phyloP scores from a whole-genome alignment of 2,797 vertebrate species.

The Malacoraja senta region DNA sequence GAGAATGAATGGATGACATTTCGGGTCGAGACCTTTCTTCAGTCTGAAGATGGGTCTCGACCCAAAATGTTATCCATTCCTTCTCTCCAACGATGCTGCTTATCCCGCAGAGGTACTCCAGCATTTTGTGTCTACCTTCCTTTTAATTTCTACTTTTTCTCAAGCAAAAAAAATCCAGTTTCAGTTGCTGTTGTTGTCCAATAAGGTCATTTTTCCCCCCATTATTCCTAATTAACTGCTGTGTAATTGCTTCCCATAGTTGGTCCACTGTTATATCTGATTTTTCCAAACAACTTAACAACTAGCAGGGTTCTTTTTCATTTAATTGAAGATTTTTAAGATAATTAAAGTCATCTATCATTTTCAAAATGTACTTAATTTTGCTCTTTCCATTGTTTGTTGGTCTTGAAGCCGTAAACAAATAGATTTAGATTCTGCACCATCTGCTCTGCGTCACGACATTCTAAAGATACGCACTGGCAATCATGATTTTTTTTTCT shows the following conservation, averaged over 20 bases:
- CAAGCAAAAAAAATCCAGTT: too few relatives aligned
- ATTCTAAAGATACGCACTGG: not conserved
- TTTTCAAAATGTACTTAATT: not conserved
- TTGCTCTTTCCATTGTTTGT: not conserved
- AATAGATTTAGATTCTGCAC: not conserved
- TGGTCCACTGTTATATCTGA: not conserved
- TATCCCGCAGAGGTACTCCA: too few relatives aligned
- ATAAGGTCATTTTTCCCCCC: not conserved
- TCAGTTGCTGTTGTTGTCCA: too few relatives aligned
- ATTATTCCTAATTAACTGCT: not conserved
- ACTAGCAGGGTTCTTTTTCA: not conserved
- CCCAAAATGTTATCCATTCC: too few relatives aligned
- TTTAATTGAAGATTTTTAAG: not conserved
- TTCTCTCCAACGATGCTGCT: too few relatives aligned
- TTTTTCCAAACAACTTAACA: not conserved
- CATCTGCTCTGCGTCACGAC: not conserved
- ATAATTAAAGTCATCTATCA: slow-evolving; percentile 4
- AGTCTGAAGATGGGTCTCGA: too few relatives aligned
- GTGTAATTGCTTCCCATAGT: not conserved
- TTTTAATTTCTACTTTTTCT: too few relatives aligned
- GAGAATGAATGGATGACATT: too few relatives aligned
- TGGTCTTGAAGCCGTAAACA: not conserved
- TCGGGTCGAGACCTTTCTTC: too few relatives aligned
- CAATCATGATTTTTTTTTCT: not conserved
- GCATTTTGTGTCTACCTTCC: too few relatives aligned